Percentiles rank a stretch among this genome's conserved stretches.
Conservation (phyloP, 2,888 invertebrate genomes). For the Lymantria monacha region DNA sequence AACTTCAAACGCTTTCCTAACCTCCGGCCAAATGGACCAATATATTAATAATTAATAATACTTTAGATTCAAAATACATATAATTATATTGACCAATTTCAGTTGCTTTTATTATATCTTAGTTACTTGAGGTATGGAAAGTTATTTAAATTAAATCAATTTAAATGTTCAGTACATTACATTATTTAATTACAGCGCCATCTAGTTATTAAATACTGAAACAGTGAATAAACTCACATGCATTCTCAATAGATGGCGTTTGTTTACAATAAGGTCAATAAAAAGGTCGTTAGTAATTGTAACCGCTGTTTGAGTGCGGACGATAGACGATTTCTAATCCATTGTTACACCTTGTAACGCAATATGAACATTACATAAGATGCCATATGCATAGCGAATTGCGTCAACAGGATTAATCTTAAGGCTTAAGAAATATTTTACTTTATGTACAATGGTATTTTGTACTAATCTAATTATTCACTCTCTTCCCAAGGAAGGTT, state of each 20-base stretch:
- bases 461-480: no score
- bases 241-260: conserved; percentile 18
- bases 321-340: conserved; percentile 31
- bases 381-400: conserved; percentile 16
- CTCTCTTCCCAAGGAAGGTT: no score
- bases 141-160: no score
- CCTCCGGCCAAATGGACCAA: conserved; percentile 17
- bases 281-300: conserved; percentile 4
- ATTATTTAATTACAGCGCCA: conserved; percentile 19
- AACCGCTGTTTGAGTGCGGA: conserved; percentile 15
- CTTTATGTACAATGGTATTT: no score
- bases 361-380: conserved; percentile 23
- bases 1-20: conserved; percentile 31
- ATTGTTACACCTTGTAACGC: conserved; percentile 19
- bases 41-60: not conserved
- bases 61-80: not conserved
- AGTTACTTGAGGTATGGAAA: no score
- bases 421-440: not conserved
- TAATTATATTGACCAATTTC: not conserved
- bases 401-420: conserved; percentile 11
- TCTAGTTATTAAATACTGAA: conserved; percentile 8
- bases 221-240: not conserved
- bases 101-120: no score
- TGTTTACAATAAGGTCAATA: conserved; percentile 12
- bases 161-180: not conserved